Evolutionary conservation across 1,140 invertebrate genomes (phyloP).

Genomic region (Mercenaria mercenaria): DNA sequence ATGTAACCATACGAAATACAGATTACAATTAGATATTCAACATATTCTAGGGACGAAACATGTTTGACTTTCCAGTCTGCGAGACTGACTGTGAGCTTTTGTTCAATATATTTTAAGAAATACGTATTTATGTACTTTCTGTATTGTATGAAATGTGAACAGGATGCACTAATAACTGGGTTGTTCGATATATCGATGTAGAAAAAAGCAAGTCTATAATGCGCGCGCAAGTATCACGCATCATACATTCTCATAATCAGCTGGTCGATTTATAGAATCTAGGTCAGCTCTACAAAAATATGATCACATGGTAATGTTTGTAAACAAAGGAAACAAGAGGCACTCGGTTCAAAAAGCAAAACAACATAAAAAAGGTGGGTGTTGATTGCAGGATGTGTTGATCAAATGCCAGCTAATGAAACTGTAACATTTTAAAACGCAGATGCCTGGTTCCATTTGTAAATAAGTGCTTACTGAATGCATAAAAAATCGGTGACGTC

Average conservation of each 20-base stretch:
- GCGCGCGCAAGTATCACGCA: background rate
- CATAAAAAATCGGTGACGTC: no score
- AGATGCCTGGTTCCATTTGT: background rate
- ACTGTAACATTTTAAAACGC: background rate
- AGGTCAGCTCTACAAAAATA: background rate
- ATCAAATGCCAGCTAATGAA: background rate
- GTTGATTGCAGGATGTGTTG: background rate
- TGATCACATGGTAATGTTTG: background rate
- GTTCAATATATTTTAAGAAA: no score
- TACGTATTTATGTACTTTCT: no score
- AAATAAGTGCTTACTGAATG: background rate
- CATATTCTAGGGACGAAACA: no score
- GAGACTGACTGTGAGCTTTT: no score
- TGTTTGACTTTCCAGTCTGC: no score
- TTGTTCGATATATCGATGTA: no score
- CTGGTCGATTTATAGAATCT: background rate
- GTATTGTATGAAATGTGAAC: no score
- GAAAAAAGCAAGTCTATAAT: no score
- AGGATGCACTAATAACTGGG: no score
- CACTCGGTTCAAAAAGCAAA: background rate
- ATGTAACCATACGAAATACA: no score
- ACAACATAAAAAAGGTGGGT: background rate
- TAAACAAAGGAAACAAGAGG: background rate
- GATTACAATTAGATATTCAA: no score
- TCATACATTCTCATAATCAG: background rate